Evolutionary conservation across 2,888 invertebrate species (phyloP), one percentile per base, ranked within the genome.

Genomic region (Cataglyphis albicans): DNA sequence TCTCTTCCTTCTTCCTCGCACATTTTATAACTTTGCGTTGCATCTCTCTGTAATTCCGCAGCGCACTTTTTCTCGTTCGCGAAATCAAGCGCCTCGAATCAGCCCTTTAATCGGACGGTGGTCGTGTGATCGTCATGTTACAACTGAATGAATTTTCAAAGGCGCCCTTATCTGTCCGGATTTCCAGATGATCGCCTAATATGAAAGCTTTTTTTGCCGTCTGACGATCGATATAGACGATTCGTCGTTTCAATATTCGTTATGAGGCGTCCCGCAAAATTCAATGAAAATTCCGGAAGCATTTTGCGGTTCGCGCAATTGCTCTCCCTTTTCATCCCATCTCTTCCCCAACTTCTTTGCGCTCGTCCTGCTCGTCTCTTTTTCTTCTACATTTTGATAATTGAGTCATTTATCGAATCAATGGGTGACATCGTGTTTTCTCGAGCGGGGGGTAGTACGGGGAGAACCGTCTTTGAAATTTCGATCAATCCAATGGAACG

Each of bases 251-350:
- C 89, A 80, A 86, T 87, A 87, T 85, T 88, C 83, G 85, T 87
- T 89, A 88, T 78, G 68, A 76, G 80, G 61, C 72, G 68, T 65
- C 55, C 32, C 25, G 65, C 52, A 52, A 80, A 82, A 86, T 87
- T 84, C 84, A 81, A 86, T 86, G 89, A 89, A 86, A 84, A 87
- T 86, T 86, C 86, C 86, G 82, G 86, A 86, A 89, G 61, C 76
- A 78, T 72, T 75, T 76, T 68, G 81, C 61, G 74, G 82, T 38
- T 75, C 81, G 70, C 61, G 55, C 87, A 84, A 82, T 86, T 84
- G 74, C 57, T 21, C 44, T 1, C 18, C 25, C 75, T 41, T 64
- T 74, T 32, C 48, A 35, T 41, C 64, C 55, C 29, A 21, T 25
- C 35, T 44, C 44, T 65, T 18, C 18, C 61, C 57, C 74, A 63